Base-by-base conservation (phyloP, 2,888 invertebrate genomes). In the Lagria hirta region DNA sequence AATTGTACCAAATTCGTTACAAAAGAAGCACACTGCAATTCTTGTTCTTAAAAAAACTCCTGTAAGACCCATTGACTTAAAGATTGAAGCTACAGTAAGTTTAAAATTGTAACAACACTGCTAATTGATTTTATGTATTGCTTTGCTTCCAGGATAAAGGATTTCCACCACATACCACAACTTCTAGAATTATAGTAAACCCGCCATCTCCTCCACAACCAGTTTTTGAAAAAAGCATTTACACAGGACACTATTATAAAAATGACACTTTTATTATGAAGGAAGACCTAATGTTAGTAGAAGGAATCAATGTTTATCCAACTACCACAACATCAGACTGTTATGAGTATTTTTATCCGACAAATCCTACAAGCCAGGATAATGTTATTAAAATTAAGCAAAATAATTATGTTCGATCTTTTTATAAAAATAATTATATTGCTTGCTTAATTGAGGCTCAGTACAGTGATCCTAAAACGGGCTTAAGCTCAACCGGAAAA, bases 141-240 rank as follows among this genome's bases (percentile, higher is more conserved):
- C n/a, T n/a, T n/a, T n/a, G n/a, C n/a, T n/a, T 32, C 7, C 18
- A 32, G 32, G 32, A 32, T 7, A 11, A 21, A 14, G 32, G 32
- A 12, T 15, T n/a, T 32, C 32, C 32, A 2, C 21, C 32, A 13
- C 11, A n/a, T 3, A 15, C n/a, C 5, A 32, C 20, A 7, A n/a
- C 14, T 32, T 5, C 32, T 3, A 28, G 8, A 28, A 7, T 28
- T 15, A 11, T 28, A 28, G 11, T 28, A 4, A 28, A 13, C 11
- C 29, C 29, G 7, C 29, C 29, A 8, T 29, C 29, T 4, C 29
- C 29, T 4, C 29, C 29, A 17, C 10, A 7, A 10, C 29, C 29
- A 4, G 12, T 17, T 16, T 29, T 29, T 17, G 11, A 17, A 11
- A 17, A 15, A 8, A 8, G 18, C 5, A 18, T 29, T 29, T 29